phyloP scores from a whole-genome alignment of 2,888 invertebrate species.

The Himalopsyche anomala region DNA sequence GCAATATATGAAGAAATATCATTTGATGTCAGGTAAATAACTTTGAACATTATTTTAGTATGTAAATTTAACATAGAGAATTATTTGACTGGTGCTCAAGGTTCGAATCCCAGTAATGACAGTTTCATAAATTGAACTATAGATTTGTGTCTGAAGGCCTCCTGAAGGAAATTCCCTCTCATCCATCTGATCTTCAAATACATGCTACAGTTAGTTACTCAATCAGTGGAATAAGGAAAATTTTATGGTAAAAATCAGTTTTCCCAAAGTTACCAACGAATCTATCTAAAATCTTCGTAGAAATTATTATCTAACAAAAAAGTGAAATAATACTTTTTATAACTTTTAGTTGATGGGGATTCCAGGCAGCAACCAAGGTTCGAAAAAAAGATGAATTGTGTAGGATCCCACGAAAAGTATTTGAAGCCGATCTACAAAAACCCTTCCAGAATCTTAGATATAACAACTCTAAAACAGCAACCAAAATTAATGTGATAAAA shows the following conservation, averaged over 20 bases:
- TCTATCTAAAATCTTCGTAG: no score
- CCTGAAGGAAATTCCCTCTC: no score
- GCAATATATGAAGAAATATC: conserved; percentile 83
- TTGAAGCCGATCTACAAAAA: conserved; percentile 65
- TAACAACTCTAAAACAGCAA: conserved; percentile 82
- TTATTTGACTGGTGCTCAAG: background rate
- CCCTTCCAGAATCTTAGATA: conserved; percentile 80
- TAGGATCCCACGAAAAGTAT: conserved; percentile 10
- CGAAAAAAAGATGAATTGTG: background rate
- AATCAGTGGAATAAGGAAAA: no score
- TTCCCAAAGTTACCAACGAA: no score
- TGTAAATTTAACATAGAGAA: background rate
- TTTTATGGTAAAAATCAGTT: no score
- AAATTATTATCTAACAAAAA: background rate
- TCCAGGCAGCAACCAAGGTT: background rate
- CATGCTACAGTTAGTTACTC: no score
- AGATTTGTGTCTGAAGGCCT: no score
- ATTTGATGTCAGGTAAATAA: conserved; percentile 75
- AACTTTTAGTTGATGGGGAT: background rate
- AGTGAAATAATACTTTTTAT: background rate
- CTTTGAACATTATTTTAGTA: no score
- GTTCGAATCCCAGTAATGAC: no score
- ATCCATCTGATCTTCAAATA: no score
- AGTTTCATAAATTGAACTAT: no score
- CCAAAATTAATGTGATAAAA: conserved; percentile 78